Evolutionary conservation across 2,797 vertebrate genomes (phyloP).

Genomic region (Chaenodraco wilsoni): DNA sequence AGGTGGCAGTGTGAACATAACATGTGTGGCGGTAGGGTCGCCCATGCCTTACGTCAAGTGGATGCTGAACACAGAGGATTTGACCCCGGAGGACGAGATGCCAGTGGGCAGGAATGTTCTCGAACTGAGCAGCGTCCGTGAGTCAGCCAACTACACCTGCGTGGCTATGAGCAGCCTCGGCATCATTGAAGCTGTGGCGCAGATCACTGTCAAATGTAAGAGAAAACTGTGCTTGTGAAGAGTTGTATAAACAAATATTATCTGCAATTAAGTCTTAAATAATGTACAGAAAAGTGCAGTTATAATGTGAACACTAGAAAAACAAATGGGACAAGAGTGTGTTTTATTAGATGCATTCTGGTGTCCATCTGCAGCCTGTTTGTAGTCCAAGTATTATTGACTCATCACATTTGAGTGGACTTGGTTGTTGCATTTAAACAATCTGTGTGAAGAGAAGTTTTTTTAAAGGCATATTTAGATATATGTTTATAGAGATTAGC

Average conservation of each 20-base stretch:
- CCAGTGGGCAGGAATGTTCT: constrained; percentile 97
- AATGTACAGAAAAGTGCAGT: neutral
- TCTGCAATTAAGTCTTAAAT: neutral
- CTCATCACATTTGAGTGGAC: no score
- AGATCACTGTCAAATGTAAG: constrained; percentile 99
- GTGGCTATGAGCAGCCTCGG: constrained; percentile 99
- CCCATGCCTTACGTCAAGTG: constrained; percentile 99
- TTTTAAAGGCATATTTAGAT: no score
- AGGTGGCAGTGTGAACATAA: constrained; percentile 98
- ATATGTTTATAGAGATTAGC: no score
- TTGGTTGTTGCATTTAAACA: no score
- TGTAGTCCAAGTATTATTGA: no score
- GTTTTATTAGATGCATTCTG: no score
- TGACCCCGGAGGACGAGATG: constrained; percentile 99
- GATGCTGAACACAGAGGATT: constrained; percentile 97
- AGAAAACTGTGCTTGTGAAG: constrained; percentile 26
- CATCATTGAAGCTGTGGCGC: constrained; percentile 95
- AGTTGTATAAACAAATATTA: neutral
- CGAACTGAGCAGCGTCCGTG: constrained; percentile 94
- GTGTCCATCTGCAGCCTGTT: no score
- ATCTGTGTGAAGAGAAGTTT: no score
- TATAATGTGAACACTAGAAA: neutral
- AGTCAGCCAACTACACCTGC: constrained; percentile 99
- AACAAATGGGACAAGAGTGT: no score
- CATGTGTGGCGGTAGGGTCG: constrained; percentile 97